A percentile compares a stretch with the other conserved stretches of the same genome.
Conservation (phyloP, 2,888 invertebrate species). For the Achlya flavicornis region DNA sequence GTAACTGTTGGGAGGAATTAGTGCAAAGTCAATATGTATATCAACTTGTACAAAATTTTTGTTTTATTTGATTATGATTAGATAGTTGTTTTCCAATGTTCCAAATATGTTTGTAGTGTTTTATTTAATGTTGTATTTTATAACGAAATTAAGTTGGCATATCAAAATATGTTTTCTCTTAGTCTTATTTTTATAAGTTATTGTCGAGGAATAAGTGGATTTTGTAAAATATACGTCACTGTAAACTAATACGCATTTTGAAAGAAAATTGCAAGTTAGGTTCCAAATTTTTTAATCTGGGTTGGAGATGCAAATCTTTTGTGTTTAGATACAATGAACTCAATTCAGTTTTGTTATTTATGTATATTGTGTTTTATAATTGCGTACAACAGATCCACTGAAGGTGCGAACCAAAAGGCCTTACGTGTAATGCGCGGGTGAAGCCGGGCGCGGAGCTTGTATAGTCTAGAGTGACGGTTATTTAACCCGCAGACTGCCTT, state of each 20-base stretch:
- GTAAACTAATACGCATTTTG: not conserved
- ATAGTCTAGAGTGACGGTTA: constrained; percentile 45
- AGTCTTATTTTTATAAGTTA: constrained; percentile 5
- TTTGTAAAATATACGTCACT: constrained; percentile 1
- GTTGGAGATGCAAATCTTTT: no score
- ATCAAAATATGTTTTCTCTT: constrained; percentile 14
- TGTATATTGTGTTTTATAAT: constrained; percentile 16
- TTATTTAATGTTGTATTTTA: constrained; percentile 15
- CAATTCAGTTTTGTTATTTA: constrained; percentile 3
- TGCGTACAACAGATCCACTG: constrained; percentile 56
- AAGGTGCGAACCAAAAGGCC: constrained; percentile 55
- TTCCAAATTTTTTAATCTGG: not conserved
- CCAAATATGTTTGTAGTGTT: constrained; percentile 12
- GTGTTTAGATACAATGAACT: no score
- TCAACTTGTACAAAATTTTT: constrained; percentile 4
- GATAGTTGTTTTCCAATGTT: constrained; percentile 10
- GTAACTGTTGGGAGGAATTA: not conserved
- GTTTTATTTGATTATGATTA: constrained; percentile 7
- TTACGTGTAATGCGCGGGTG: constrained; percentile 59
- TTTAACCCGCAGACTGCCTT: constrained; percentile 71
- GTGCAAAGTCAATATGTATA: not conserved
- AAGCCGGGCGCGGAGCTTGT: constrained; percentile 64
- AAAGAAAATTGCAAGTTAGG: not conserved
- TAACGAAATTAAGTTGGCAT: constrained; percentile 14
- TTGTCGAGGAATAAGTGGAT: not conserved